phyloP scores from a whole-genome alignment of 2,888 invertebrate genomes.

The Melanotus villosus region DNA sequence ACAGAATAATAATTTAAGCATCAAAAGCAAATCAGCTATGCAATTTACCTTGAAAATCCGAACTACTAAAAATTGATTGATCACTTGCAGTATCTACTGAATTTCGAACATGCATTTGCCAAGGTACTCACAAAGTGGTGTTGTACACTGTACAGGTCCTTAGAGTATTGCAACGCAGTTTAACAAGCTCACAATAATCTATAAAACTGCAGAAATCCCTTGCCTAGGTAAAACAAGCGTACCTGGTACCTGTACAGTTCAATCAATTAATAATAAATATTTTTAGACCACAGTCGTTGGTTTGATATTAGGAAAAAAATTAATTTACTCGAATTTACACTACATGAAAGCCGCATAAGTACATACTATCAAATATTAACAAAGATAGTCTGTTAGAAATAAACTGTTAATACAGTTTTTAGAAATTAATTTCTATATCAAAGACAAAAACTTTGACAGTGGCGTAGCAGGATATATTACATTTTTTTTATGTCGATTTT shows the following conservation, averaged over 20 bases:
- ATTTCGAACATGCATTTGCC: conserved; percentile 20
- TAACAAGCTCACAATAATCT: background rate
- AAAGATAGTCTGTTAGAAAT: too few species aligned
- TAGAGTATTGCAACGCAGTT: conserved; percentile 9
- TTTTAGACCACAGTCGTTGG: too few species aligned
- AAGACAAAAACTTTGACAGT: too few species aligned
- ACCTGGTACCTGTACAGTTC: conserved; percentile 6
- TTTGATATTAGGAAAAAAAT: too few species aligned
- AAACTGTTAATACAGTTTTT: too few species aligned
- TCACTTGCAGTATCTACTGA: conserved; percentile 6
- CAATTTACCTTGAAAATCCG: conserved; percentile 1
- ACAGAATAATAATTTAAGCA: conserved; percentile 14
- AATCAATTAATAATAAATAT: too few species aligned
- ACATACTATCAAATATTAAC: too few species aligned
- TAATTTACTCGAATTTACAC: too few species aligned
- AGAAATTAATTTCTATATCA: too few species aligned
- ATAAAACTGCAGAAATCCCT: conserved; percentile 2
- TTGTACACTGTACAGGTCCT: conserved; percentile 21
- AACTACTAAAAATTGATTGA: conserved; percentile 25
- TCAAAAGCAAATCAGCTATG: conserved; percentile 13
- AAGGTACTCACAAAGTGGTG: conserved; percentile 2
- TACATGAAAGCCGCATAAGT: too few species aligned
- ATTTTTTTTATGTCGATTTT: too few species aligned
- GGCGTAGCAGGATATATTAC: too few species aligned
- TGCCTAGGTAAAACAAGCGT: background rate